Base-by-base conservation (phyloP, 2,888 invertebrate species). In the Cosmia trapezina region DNA sequence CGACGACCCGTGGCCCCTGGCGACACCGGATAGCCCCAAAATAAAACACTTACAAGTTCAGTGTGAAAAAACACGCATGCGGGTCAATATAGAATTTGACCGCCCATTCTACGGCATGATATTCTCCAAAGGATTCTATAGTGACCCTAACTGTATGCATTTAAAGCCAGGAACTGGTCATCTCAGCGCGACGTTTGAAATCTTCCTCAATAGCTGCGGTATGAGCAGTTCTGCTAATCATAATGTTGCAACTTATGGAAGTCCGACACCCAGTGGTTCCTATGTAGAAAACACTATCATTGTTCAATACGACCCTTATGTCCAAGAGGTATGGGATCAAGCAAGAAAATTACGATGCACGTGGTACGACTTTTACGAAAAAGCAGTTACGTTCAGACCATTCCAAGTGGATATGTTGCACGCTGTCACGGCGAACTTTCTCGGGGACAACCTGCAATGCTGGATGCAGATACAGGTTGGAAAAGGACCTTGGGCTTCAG, bases 401-500 rank as follows among this genome's bases (percentile, higher is more conserved):
- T 99, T 99, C 97, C 98, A 98, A 96, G 99, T 99, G 53, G 99
- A 99, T 92, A 99, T 99, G 98, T 93, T 99, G 86, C 98, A 99
- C 92, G 99, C 99, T 0, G 99, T 99, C 61, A 98, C 99, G 0
- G 99, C 99, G 64, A 99, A 99, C 96, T 99, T 99, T 97, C 97
- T 99, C 87, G 99, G 99, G 45, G 99, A 99, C 94, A 99, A 99
- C 96, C 96, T 99, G 87, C 99, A 99, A 92, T 99, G 99, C 95
- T 99, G 99, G 99, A 99, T 99, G 99, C 99, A 99, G 94, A 99
- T 99, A 88, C 99, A 99, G 95, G 99, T 99, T 61, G 99, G 99
- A 71, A 99, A 99, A 92, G 99, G 99, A 83, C 99, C 99, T 0
- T 99, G 99, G 99, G 99, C 99, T n/a, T 98, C 98, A 19, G 99